Base-by-base conservation (phyloP, 2,113 vertebrate species). In the Nycticryphes semicollaris region DNA sequence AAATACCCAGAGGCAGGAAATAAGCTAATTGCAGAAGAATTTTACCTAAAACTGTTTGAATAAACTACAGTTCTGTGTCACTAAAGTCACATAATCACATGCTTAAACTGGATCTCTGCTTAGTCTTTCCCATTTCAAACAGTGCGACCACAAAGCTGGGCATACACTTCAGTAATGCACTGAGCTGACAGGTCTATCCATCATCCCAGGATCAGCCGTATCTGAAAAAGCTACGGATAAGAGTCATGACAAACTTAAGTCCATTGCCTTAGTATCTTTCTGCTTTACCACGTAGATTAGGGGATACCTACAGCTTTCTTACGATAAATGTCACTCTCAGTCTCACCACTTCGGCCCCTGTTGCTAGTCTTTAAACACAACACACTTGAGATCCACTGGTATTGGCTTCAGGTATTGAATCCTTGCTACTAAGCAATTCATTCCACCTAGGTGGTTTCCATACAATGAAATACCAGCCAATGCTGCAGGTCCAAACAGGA, bases 21-120 rank as follows among this genome's bases (percentile, higher is more conserved):
- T 81, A 93, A 72, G 66, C 73, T 96, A 93, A 95, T 68, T 95
- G 73, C 73, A 93, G 60, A 94, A 92, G 86, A 95, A 96, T 91
- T 96, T 89, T 82, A 90, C 92, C 76, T 92, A 81, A 64, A 95
- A 87, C 54, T 73, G 39, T 91, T 91, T 83, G 57, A 87, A 89
- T 53, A 95, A 94, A 87, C 81, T 63, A 87, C 47, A 81, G 76
- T 74, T 92, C 79, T 86, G 51, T 78, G 69, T 93, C 90, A 92
- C 28, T 50, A 74, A 74, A 93, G 78, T 94, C 92, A 84, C 47
- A 78, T 37, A 88, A 93, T 47, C 82, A 56, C 14, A 39, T 14
- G 48, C 51, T 45, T 94, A 67, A 93, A 56, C 27, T 62, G 89
- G 30, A 73, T 68, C 17, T 72, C 72, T 74, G 17, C 33, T 86